Base-by-base conservation (phyloP, 2,797 vertebrate species). In the Lutjanus campechanus region DNA sequence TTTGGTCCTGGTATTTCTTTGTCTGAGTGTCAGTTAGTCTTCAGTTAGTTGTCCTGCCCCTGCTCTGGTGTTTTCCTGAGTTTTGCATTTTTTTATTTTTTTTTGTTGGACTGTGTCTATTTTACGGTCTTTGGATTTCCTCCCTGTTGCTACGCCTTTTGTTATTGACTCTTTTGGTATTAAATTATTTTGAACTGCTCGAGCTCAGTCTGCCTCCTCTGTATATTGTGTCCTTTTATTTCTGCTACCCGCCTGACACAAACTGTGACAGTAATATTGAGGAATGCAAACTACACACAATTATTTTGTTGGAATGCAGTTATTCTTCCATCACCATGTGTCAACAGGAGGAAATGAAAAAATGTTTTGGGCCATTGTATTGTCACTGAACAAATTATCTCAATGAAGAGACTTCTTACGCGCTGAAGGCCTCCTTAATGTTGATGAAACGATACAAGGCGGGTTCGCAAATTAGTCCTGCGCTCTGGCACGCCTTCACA, bases 381-480 rank as follows among this genome's bases (percentile, higher is more conserved):
- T 13, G 17, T 69, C 46, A 43, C 56, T 61, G 49, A 41, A 44
- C 25, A 22, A 63, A 65, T 44, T 0, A 22, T 50, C 12, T 43
- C 51, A 74, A 47, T 22, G 40, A 72, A 70, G 54, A 36, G 20
- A 36, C 60, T 10, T 75, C 97, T 98, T 93, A 99, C 98, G 95
- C 95, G 73, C 84, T 96, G 82, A 99, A 97, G 79, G 97, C 96
- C 68, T 97, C 96, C 85, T 93, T 97, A 79, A 94, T 95, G 95
- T 99, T 99, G 95, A 99, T 96, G 93, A 97, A 96, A 46, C 95
- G 96, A 92, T 97, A 99, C 93, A 98, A 97, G 70, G 96, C 95
- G 0, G 97, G 97, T 89, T 99, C 98, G 0, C 98, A 99, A 81
- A 98, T 91, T 22, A 98, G 95, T 10, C 96, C 94, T 0, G 8